Evolutionary conservation across 2,888 invertebrate genomes (phyloP), one percentile per base, ranked within the genome.

Genomic region (Arctia plantaginis): DNA sequence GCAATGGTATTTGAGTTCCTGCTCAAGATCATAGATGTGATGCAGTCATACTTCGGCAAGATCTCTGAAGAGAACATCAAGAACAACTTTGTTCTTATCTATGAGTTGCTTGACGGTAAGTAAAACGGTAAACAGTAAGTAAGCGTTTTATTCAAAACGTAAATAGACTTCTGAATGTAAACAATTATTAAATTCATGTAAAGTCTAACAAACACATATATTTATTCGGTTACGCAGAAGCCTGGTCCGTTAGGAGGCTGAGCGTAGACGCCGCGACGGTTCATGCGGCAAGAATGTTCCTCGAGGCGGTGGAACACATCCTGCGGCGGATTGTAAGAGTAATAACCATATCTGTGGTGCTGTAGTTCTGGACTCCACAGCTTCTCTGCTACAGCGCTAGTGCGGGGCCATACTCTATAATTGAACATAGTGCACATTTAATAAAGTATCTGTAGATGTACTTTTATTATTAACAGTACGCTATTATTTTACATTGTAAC

Each of bases 1-100:
- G 99, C 99, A 0, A 99, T 99, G 99, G 99, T 99, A 62, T 99
- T 99, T 92, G 99, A 99, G 95, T 99, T 99, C 93, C 96, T 99
- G 66, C 97, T 99, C 73, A 99, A 99, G 94, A 99, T 99, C 91
- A 99, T 98, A 78, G 98, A 98, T 90, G 99, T 99, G 72, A 99
- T 99, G 99, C 99, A 99, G 93, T 99, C 99, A 0, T 99, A 99
- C 94, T 99, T 99, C 92, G 99, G 99, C 75, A 99, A 99, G 96
- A 99, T 99, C 81, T 99, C 99, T 0, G 99, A 99, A 92, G 99
- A 99, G 92, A 99, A 99, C 91, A 99, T 99, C 89, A 99, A 99
- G 96, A 99, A 99, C 92, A 99, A 99, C 94, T 99, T 99, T 96
- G 99, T 99, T 30, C 97, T 99, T 39, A 99, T 99, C 87, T 99